Conservation (phyloP, 1,140 invertebrate genomes). For the Cotesia typhae region DNA sequence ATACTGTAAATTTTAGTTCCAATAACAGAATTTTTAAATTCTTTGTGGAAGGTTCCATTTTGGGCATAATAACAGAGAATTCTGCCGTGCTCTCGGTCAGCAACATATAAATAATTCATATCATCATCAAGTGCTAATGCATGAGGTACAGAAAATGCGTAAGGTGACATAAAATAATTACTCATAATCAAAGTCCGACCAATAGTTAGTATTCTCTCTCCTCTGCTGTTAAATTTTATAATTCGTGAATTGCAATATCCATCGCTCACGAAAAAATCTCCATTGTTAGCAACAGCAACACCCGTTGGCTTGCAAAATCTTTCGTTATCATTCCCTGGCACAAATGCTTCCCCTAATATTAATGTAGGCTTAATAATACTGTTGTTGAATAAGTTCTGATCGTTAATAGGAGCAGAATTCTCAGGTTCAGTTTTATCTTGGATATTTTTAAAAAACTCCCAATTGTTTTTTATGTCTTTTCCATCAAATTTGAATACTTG, state of each 20-base stretch:
- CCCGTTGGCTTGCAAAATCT: conserved; percentile 95
- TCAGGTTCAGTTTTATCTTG: conserved; percentile 51
- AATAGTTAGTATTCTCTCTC: conserved; percentile 74
- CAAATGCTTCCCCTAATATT: conserved; percentile 65
- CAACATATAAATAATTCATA: conserved; percentile 80
- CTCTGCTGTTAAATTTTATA: conserved; percentile 82
- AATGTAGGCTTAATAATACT: conserved; percentile 54
- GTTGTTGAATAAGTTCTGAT: conserved; percentile 46
- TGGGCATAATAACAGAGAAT: conserved; percentile 78
- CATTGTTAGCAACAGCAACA: conserved; percentile 83
- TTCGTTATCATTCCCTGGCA: conserved; percentile 78
- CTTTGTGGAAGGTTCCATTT: conserved; percentile 72
- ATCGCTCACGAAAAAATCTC: conserved; percentile 93
- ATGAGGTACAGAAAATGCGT: conserved; percentile 82
- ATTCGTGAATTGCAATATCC: conserved; percentile 94
- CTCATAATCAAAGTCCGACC: conserved; percentile 64
- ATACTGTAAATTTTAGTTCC: conserved; percentile 76
- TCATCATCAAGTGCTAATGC: conserved; percentile 82
- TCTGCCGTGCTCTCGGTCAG: conserved; percentile 91
- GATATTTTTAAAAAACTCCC: conserved; percentile 46
- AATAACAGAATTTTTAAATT: conserved; percentile 70
- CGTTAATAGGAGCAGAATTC: conserved; percentile 42
- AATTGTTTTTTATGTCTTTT: conserved; percentile 49
- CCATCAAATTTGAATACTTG: conserved; percentile 85
- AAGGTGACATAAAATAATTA: conserved; percentile 60